Base-by-base conservation (phyloP, 1,140 invertebrate genomes). In the Dendroctonus ponderosae region DNA sequence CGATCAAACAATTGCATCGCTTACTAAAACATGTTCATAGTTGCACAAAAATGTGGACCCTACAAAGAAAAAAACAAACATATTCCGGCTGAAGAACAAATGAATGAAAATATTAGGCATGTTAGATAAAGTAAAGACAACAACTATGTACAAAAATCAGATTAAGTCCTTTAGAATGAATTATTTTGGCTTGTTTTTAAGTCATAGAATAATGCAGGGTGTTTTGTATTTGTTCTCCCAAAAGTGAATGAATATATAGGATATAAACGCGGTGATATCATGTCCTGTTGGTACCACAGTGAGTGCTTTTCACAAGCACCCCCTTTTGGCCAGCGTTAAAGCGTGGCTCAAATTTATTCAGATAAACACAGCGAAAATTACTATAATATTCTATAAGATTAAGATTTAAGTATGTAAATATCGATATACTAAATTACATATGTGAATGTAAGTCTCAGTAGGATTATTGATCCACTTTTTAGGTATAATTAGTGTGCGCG, bases 401-500 rank as follows among this genome's bases (percentile, higher is more conserved):
- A 12, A 37, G 14, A 11, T 48, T 44, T 48, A 48, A 38, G 14
- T 46, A 60, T 38, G 46, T 14, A 60, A 9, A 8, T 49, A 37
- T 60, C 42, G 37, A 12, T n/a, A 15, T 49, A 52, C 53, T 7
- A 65, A 65, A 65, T 65, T 65, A 65, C 62, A 57, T 65, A 65
- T 57, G 38, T 65, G 53, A 65, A 65, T 65, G 62, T 65, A 65
- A 65, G 53, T 52, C 15, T 48, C 53, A 65, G 62, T 65, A 65
- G 62, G 62, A 65, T 65, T 52, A 52, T 54, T 65, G 51, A 65
- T 65, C 62, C 62, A 65, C 42, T 53, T 62, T 62, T 52, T 62
- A 53, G 49, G 14, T 52, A 15, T n/a, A 9, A 15, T 52, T 52
- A 9, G 14, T n/a, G 37, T n/a, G 9, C 50, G 15, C 50, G 12